Conservation (phyloP, 2,797 vertebrate species). For the Lepidocolaptes lacrymiger region DNA sequence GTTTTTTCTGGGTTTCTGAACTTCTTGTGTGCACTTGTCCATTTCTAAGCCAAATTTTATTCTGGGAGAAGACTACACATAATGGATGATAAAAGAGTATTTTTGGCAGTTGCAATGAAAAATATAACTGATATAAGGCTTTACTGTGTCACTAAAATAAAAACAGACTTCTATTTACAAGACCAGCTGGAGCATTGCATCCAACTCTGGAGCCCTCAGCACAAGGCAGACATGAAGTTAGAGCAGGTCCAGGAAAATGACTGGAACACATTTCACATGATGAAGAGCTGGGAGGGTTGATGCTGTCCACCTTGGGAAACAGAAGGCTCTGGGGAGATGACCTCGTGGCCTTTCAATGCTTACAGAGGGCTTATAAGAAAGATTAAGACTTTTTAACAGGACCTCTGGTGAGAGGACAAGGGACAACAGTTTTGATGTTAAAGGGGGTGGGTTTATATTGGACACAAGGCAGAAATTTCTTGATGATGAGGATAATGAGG, state of each 20-base stretch:
- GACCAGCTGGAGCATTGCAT: neutral
- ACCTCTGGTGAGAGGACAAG: neutral
- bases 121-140: neutral
- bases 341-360: neutral
- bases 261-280: neutral
- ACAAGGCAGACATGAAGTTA: neutral
- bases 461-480: neutral
- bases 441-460: rapidly evolving
- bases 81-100: neutral
- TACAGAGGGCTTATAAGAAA: neutral
- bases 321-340: rapidly evolving
- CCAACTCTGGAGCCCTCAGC: neutral
- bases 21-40: neutral
- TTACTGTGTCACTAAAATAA: neutral
- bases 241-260: neutral
- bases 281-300: neutral
- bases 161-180: neutral
- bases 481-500: neutral
- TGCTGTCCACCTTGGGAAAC: neutral
- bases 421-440: neutral
- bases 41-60: neutral
- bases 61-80: neutral
- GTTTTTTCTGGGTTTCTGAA: neutral
- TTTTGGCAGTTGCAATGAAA: neutral
- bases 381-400: neutral